phyloP scores from a whole-genome alignment of 2,888 invertebrate genomes.

The Macropis europaea region DNA sequence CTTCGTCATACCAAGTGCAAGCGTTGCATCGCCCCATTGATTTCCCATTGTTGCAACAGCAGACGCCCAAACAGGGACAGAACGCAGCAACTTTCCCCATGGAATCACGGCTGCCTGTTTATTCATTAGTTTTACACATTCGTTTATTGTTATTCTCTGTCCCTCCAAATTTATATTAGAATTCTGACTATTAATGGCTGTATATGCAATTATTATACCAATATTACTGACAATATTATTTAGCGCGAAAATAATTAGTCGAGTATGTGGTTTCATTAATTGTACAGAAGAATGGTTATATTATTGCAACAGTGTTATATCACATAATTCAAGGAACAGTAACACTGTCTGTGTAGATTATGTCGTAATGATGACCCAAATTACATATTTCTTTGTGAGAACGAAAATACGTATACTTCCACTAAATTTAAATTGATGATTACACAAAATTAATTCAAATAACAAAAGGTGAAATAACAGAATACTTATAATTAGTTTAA shows the following conservation, averaged over 20 bases:
- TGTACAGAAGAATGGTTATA: not conserved
- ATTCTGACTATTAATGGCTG: not conserved
- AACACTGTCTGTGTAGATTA: not conserved
- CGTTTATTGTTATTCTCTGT: not conserved
- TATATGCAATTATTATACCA: not conserved
- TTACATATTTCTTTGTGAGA: not conserved
- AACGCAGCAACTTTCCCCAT: conserved; percentile 81
- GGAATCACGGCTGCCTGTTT: conserved; percentile 79
- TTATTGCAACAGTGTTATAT: not conserved
- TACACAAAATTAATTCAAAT: not conserved
- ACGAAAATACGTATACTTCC: not conserved
- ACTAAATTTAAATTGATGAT: not conserved
- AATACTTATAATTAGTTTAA: not conserved
- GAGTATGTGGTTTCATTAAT: not conserved
- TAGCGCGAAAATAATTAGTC: conserved; percentile 3
- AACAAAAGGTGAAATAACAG: no score
- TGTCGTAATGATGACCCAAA: not conserved
- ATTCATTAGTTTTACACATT: not conserved
- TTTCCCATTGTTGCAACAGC: conserved; percentile 83
- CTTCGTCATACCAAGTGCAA: conserved; percentile 83
- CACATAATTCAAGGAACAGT: not conserved
- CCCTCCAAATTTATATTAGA: not conserved
- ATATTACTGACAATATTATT: no score
- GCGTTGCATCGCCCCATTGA: conserved; percentile 83
- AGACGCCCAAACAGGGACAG: conserved; percentile 83